Evolutionary conservation across 2,888 invertebrate genomes (phyloP).

Genomic region (Cepaea hortensis): DNA sequence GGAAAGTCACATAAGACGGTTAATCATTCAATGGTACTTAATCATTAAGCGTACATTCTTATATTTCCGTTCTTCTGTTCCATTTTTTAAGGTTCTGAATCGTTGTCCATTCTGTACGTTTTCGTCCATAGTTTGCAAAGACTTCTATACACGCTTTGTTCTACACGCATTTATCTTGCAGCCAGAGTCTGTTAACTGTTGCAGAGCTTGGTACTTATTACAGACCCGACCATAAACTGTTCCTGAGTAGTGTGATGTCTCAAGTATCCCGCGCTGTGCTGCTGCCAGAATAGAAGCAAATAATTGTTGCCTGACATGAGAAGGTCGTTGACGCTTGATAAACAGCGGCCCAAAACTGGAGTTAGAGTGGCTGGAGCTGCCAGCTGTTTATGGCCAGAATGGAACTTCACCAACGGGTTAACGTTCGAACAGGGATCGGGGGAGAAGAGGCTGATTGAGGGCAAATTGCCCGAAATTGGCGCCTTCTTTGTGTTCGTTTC

Average conservation of each 20-base stretch:
- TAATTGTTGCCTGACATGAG: not conserved
- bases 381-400: not conserved
- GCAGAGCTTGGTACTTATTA: no score
- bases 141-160: not conserved
- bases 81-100: no score
- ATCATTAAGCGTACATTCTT: no score
- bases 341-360: not conserved
- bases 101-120: no score
- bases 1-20: no score
- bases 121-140: no score
- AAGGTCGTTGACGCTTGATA: not conserved
- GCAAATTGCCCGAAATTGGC: constrained; percentile 21
- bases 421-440: not conserved
- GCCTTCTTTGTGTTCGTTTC: not conserved
- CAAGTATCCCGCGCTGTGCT: not conserved
- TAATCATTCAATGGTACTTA: no score
- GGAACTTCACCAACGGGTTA: not conserved
- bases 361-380: not conserved
- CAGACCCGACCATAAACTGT: not conserved
- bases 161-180: no score
- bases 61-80: no score
- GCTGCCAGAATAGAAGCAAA: not conserved
- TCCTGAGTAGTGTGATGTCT: not conserved
- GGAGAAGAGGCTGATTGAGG: not conserved
- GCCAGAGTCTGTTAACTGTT: not conserved